Conservation (phyloP, 1,140 invertebrate species). For the Pseudomyrmex pallidus region DNA sequence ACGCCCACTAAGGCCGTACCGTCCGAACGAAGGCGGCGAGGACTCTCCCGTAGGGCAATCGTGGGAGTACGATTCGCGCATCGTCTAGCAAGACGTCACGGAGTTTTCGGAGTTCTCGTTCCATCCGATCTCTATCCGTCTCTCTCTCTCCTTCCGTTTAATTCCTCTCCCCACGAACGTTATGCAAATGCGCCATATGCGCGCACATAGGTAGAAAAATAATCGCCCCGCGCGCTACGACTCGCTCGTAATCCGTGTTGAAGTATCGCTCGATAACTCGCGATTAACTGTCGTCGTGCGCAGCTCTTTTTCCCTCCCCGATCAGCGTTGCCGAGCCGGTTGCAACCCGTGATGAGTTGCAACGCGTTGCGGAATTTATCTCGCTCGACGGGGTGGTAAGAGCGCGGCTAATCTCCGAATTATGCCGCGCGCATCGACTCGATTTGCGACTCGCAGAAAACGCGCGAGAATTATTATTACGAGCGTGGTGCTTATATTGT, state of each 20-base stretch:
- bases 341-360: not conserved
- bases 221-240: not conserved
- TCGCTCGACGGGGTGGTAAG: not conserved
- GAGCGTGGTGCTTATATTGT: not conserved
- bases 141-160: not conserved
- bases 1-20: slow-evolving; percentile 72
- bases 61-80: slow-evolving; percentile 65
- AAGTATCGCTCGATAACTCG: slow-evolving; percentile 34
- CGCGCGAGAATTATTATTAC: slow-evolving; percentile 60
- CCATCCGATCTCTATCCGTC: not conserved
- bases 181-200: slow-evolving; percentile 7
- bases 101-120: not conserved
- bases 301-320: slow-evolving; percentile 14
- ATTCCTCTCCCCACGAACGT: not conserved
- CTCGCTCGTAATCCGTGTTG: slow-evolving; percentile 21
- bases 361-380: slow-evolving; percentile 33
- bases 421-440: slow-evolving; percentile 7
- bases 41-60: slow-evolving; percentile 68
- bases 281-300: slow-evolving; percentile 37
- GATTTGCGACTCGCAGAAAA: not conserved
- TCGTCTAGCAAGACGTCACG: slow-evolving; percentile 1
- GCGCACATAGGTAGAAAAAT: not conserved
- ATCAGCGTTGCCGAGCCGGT: not conserved
- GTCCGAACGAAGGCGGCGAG: slow-evolving; percentile 57
- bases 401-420: slow-evolving; percentile 38